phyloP scores from a whole-genome alignment of 2,888 invertebrate genomes.

The Erebia aethiops region DNA sequence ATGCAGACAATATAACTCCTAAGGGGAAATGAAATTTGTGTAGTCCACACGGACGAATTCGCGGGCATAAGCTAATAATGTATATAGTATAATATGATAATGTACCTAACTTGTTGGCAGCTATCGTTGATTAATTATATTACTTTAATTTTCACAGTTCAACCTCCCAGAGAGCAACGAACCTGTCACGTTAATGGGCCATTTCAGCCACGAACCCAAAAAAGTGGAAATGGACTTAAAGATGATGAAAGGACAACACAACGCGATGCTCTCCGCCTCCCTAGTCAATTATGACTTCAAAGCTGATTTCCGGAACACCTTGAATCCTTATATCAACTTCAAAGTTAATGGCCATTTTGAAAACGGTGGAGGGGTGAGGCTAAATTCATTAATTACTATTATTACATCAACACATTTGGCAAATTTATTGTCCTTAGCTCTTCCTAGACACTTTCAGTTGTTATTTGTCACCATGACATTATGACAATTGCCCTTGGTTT shows the following conservation, averaged over 20 bases:
- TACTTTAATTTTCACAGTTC: conserved; percentile 38
- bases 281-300: conserved; percentile 68
- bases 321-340: conserved; percentile 85
- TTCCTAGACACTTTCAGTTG: conserved; percentile 33
- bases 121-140: conserved; percentile 6
- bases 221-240: conserved; percentile 76
- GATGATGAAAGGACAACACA: conserved; percentile 74
- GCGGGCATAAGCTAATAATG: no score
- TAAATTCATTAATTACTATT: not conserved
- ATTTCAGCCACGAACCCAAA: conserved; percentile 62
- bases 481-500: not conserved
- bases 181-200: conserved; percentile 78
- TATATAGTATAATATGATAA: no score
- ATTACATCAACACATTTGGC: no score
- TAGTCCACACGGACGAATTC: no score
- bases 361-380: conserved; percentile 61
- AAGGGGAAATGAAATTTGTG: no score
- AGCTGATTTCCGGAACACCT: conserved; percentile 81
- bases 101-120: not conserved
- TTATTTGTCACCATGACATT: no score
- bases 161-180: conserved; percentile 64
- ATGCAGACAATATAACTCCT: no score
- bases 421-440: no score
- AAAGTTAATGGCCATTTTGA: conserved; percentile 82
- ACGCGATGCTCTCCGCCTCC: conserved; percentile 74